A percentile compares a stretch with the other conserved stretches of the same genome.
phyloP scores from a whole-genome alignment of 2,113 vertebrate genomes.

The Anarhynchus alexandrinus region DNA sequence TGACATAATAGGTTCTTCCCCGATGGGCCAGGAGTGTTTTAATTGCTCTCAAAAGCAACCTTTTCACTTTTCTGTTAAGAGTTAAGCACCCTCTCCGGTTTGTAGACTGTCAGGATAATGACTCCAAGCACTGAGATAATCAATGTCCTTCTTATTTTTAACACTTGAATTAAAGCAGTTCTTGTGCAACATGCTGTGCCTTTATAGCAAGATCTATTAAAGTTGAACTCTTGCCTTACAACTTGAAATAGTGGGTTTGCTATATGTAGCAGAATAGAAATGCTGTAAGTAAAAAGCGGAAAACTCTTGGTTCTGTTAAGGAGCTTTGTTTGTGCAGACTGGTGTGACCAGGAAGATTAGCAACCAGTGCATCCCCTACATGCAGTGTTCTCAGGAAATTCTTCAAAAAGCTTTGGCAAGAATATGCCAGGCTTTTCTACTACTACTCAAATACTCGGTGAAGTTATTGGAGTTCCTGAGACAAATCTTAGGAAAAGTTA shows the following conservation, averaged over 20 bases:
- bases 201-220: background rate
- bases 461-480: background rate
- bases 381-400: background rate
- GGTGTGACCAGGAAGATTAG: background rate
- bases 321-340: background rate
- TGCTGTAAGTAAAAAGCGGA: background rate
- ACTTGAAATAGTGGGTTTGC: background rate
- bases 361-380: background rate
- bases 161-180: background rate
- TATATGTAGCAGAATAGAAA: background rate
- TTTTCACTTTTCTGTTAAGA: background rate
- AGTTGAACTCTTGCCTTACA: background rate
- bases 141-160: background rate
- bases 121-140: background rate
- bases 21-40: background rate
- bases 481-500: background rate
- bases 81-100: background rate
- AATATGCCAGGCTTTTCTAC: background rate
- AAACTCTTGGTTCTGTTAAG: background rate
- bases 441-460: background rate
- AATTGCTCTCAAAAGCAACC: background rate
- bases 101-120: background rate
- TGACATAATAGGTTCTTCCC: background rate
- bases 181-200: background rate
- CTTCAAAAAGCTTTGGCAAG: background rate